Base-by-base conservation (phyloP, 2,888 invertebrate genomes). In the Tipula vernalis region DNA sequence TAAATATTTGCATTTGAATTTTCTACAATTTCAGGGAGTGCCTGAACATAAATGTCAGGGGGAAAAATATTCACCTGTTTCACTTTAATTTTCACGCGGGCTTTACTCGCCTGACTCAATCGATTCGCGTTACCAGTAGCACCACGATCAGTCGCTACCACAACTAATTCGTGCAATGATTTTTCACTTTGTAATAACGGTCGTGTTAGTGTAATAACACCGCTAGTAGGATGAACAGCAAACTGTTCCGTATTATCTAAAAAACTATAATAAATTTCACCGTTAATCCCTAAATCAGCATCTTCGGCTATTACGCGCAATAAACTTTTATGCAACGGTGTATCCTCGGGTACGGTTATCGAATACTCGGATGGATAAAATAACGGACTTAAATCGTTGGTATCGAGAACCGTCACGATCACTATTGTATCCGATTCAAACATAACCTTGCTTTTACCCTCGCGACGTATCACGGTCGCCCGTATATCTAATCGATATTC, bases 211-310 rank as follows among this genome's bases (percentile, higher is more conserved):
- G 96, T 95, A 87, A 99, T 94, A 39, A 96, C 94, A 10, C 99
- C 99, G 85, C 96, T 96, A 87, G 97, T 96, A 1, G 98, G 98
- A 91, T 99, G 98, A 87, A 99, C 95, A 47, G 97, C 96, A 91
- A 99, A 99, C 89, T 95, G 95, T 90, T 96, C 95, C 84, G 95
- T 96, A 87, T 94, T 93, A 89, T 96, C 95, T 86, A 94, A 93
- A 89, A 99, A 95, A 91, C 97, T 98, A 92, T 98, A 99, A 92
- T 99, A 99, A 89, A 99, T 97, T 92, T 99, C 98, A 0, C 98
- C 98, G 91, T 99, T 99, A 89, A 97, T 93, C 2, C 99, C 99
- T 47, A 97, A 93, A 91, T 99, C 99, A 3, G 99, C 98, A 92
- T 99, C 99, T 90, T 98, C 98, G 0, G 99, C 99, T 47, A 95